These are phyloP conservation scores for Agonopterix heracliana DNA, from an alignment of 2,888 invertebrate species.

Conservation along the genomic window DNA sequence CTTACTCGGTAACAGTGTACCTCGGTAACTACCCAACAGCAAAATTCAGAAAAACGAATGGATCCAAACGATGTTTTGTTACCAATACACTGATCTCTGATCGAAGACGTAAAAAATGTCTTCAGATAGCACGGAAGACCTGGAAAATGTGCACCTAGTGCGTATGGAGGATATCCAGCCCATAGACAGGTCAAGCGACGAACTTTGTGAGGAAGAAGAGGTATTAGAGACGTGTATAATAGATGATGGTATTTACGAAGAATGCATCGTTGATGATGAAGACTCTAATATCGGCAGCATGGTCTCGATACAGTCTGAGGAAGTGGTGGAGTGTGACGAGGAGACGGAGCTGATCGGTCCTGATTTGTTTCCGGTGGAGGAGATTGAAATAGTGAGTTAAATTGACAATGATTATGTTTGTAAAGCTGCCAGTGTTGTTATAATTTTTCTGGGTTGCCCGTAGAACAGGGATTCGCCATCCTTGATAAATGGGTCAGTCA, in stretches of 20 bases:
- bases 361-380: constrained; percentile 11
- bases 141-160: constrained; percentile 56
- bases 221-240: constrained; percentile 37
- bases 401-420: too few species aligned
- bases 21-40: too few species aligned
- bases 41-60: too few species aligned
- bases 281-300: constrained; percentile 57
- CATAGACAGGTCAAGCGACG: constrained; percentile 1
- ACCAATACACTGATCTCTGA: not conserved
- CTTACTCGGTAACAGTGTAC: too few species aligned
- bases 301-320: constrained; percentile 51
- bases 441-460: too few species aligned
- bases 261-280: constrained; percentile 41
- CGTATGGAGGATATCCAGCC: constrained; percentile 64
- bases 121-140: constrained; percentile 43
- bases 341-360: constrained; percentile 41
- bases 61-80: not conserved
- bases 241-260: constrained; percentile 30
- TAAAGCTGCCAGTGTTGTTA: too few species aligned
- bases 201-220: constrained; percentile 17
- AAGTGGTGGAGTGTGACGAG: constrained; percentile 28
- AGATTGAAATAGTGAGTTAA: constrained; percentile 9
- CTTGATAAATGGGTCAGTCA: too few species aligned
- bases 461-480: too few species aligned
- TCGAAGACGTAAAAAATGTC: constrained; percentile 34